Base-by-base conservation (phyloP, 2,888 invertebrate species). In the Philaethria dido region DNA sequence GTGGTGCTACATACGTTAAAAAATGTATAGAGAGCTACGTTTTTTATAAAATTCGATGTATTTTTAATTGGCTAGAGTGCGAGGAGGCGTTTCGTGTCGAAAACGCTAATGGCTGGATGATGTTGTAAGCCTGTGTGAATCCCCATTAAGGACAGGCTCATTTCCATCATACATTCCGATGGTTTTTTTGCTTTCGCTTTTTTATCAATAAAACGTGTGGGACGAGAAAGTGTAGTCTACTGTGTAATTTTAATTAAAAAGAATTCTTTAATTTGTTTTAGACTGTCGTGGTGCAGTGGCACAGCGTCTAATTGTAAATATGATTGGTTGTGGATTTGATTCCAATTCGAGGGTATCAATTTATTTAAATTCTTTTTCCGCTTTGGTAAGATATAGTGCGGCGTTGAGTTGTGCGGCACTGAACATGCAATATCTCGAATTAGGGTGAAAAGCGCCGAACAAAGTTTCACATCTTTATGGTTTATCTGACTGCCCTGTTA, bases 101-200 rank as follows among this genome's bases (percentile, higher is more conserved):
- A 69, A 69, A 55, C 69, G 69, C 70, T 70, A 70, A 70, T 70
- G 70, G 70, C 60, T 44, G 68, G 69, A 70, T 66, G 70, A 66
- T 61, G 62, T 66, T 64, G 63, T 66, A 70, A 70, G 47, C 70
- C 65, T 60, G 50, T 60, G 29, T 60, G 65, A 52, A 65, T 60
- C 29, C 59, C 65, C 65, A 65, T 64, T 64, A 64, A 57, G 57
- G 33, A 33, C 20, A 50, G 42, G 13, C 25, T 50, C 39, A 60
- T 65, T 60, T 65, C n/a, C 29, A 48, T 65, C 59, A 50, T 59
- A 50, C 42, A 65, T 65, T 60, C 33, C n/a, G 20, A 44, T 13
- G 29, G 18, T 20, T 39, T 45, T 59, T n/a, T 60, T 45, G 39
- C 25, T 1, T 59, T 42, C 6, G 39, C 11, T 42, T 59, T 57